A percentile compares a stretch with the other conserved stretches of the same genome.
phyloP scores from a whole-genome alignment of 2,113 vertebrate genomes.

The Lichenostomus cassidix region DNA sequence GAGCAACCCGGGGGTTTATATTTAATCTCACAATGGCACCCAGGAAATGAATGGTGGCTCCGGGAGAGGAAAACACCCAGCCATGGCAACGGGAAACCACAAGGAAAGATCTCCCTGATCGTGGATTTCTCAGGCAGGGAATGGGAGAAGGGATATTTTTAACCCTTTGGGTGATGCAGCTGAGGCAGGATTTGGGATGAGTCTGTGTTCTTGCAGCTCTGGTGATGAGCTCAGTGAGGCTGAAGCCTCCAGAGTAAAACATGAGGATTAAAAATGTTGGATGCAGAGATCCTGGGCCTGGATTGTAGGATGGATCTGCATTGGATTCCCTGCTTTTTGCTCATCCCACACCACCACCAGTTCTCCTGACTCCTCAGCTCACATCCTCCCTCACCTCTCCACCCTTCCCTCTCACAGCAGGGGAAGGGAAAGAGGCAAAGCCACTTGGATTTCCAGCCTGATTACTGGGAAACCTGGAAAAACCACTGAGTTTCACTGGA shows the following conservation, averaged over 20 bases:
- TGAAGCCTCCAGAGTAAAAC: not conserved
- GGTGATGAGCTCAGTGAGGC: rapidly evolving
- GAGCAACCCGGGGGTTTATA: not conserved
- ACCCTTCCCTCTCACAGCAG: not conserved
- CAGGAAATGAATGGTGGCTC: slow-evolving; percentile 46
- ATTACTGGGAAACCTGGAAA: not conserved
- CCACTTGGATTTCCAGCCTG: not conserved
- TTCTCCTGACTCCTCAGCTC: not conserved
- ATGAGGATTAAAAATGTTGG: rapidly evolving
- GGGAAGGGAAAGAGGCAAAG: not conserved
- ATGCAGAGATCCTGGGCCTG: too few species aligned
- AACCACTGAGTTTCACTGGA: not conserved
- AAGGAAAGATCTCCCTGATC: not conserved
- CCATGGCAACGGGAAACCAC: slow-evolving; percentile 49
- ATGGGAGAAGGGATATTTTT: not conserved
- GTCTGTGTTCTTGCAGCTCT: not conserved
- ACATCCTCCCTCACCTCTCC: not conserved
- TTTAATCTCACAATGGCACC: slow-evolving; percentile 60
- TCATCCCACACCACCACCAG: rapidly evolving
- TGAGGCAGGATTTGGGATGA: not conserved
- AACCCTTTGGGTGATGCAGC: not conserved
- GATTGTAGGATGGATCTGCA: rapidly evolving
- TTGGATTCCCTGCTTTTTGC: not conserved
- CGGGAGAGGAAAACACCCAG: not conserved
- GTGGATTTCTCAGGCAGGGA: not conserved